These are phyloP conservation scores for Subacronicta megacephala DNA, from an alignment of 2,888 invertebrate genomes.

Conservation along the genomic window DNA sequence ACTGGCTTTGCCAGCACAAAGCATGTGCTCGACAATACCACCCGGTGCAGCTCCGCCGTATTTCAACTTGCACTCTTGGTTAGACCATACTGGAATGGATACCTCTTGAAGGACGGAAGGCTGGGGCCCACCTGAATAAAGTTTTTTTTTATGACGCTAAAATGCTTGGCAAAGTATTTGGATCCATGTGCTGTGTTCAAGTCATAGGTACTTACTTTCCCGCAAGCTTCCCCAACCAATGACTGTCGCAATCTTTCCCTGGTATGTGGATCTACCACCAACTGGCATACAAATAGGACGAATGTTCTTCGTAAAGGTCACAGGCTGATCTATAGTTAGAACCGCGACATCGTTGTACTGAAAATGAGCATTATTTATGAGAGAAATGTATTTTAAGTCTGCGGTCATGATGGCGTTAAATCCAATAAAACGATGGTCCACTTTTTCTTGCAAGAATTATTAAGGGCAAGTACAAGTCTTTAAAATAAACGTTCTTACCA, in stretches of 20 bases:
- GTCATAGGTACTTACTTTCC: conserved; percentile 93
- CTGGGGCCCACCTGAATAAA: conserved; percentile 92
- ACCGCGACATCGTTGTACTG: conserved; percentile 96
- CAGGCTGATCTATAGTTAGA: conserved; percentile 93
- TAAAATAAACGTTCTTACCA: conserved; percentile 85
- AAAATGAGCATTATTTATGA: conserved; percentile 65
- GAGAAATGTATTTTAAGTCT: too few species aligned
- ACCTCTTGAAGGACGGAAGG: conserved; percentile 95
- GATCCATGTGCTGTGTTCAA: too few species aligned
- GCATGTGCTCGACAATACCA: conserved; percentile 96
- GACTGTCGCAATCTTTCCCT: conserved; percentile 93
- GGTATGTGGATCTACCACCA: conserved; percentile 89
- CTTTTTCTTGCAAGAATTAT: not conserved
- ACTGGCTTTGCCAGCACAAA: conserved; percentile 95
- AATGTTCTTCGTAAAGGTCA: conserved; percentile 92
- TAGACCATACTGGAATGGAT: conserved; percentile 95
- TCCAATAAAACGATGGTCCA: too few species aligned
- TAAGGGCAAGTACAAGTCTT: not conserved
- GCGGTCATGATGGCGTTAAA: too few species aligned
- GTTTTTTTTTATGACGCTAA: too few species aligned
- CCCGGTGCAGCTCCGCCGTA: conserved; percentile 96
- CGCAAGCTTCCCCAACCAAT: conserved; percentile 96
- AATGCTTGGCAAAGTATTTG: too few species aligned
- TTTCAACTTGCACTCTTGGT: conserved; percentile 93
- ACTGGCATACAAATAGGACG: conserved; percentile 94